Percentiles rank a stretch among this genome's conserved stretches.
These are phyloP conservation scores for Dasysyrphus tricinctus DNA, from an alignment of 2,888 invertebrate species.

Conservation along the genomic window DNA sequence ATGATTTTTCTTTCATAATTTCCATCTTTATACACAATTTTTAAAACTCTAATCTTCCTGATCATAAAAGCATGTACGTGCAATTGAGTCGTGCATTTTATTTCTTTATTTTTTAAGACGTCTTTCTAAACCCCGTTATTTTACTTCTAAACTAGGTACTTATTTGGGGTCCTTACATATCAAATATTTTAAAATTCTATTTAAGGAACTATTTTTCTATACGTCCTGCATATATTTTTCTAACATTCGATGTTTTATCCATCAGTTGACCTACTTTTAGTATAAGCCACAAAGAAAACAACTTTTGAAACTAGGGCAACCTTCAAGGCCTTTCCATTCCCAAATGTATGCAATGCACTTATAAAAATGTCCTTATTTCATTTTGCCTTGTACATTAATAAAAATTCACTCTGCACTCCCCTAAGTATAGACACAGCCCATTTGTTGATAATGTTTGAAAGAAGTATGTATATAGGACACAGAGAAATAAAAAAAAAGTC, in stretches of 20 bases:
- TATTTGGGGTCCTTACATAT: too few species aligned
- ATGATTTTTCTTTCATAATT: too few species aligned
- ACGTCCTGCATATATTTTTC: too few species aligned
- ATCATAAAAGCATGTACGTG: too few species aligned
- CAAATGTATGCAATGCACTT: constrained; percentile 49
- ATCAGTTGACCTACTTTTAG: constrained; percentile 12
- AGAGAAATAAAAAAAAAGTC: neutral
- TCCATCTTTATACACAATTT: too few species aligned
- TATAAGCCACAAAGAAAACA: constrained; percentile 12
- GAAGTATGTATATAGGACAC: neutral
- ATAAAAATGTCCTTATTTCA: constrained; percentile 44
- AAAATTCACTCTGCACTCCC: constrained; percentile 44
- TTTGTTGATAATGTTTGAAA: constrained; percentile 35
- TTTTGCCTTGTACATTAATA: constrained; percentile 13
- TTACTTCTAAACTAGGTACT: too few species aligned
- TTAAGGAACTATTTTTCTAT: too few species aligned
- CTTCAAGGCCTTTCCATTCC: constrained; percentile 25
- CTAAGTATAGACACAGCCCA: constrained; percentile 28
- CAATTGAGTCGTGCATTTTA: too few species aligned
- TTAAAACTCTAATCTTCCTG: too few species aligned
- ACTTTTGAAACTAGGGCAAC: constrained; percentile 2
- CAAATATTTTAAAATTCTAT: too few species aligned
- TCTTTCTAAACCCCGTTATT: too few species aligned
- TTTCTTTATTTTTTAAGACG: too few species aligned
- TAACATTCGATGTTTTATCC: constrained; percentile 3